Evolutionary conservation across 1,140 invertebrate genomes (phyloP), one percentile per base, ranked within the genome.

Genomic region (Drosophila tsacasi): DNA sequence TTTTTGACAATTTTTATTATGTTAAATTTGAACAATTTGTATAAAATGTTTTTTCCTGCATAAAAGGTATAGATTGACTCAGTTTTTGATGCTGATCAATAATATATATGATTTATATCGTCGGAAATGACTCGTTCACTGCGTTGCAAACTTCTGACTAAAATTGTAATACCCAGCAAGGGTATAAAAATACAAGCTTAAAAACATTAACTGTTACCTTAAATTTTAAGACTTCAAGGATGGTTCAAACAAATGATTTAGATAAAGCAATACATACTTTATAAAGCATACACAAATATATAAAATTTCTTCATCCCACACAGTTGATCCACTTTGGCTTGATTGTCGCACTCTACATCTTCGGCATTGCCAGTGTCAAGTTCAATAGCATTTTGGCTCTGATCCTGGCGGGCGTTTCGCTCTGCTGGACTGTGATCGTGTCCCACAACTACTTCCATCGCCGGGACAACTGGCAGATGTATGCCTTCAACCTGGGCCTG

Each of bases 361-460:
- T 94, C 1, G 93, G 94, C 55, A 91, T 95, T 2, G 61, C 94
- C 6, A 94, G 95, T 44, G 95, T 94, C 9, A 92, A 92, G 86
- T 89, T 82, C 6, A 84, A 93, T 71, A 95, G 92, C 54, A 86
- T 92, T 19, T 30, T 93, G 5, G 47, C 94, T 1, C 91, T 93
- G n/a, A 37, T 94, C 8, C n/a, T 95, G 23, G 81, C 94, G 61
- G 95, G 95, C 3, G 60, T 95, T 6, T 91, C 94, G 23, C 85
- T 97, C 2, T 92, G 93, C 27, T 94, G 95, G 89, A 93, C 94
- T 0, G 92, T 93, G 15, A 94, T 96, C 32, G 94, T 93, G 23
- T 95, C 95, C 0, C 97, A 98, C 86, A 98, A 98, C 92, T 98
- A 96, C 85, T 96, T 97, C 54, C 97, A 98, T 87, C 94, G 95